These are phyloP conservation scores for Notamacropus eugenii DNA, from an alignment of 2,797 vertebrate genomes.

Conservation along the genomic window DNA sequence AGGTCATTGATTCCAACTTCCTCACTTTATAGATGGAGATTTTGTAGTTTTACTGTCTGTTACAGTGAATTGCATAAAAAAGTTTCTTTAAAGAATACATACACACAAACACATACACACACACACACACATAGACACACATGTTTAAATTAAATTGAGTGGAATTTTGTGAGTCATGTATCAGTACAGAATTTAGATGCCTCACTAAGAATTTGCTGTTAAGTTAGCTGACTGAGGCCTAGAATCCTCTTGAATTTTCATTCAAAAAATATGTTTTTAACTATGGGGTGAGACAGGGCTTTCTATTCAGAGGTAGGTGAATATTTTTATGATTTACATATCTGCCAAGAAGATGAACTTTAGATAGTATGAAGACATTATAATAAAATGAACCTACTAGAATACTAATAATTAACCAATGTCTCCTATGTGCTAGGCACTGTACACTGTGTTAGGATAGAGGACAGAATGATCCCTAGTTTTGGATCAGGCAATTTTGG, in stretches of 20 bases:
- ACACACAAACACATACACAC: not conserved
- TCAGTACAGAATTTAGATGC: not conserved
- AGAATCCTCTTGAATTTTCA: not conserved
- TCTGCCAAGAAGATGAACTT: not conserved
- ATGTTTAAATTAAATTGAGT: not conserved
- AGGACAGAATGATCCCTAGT: not conserved
- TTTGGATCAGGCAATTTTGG: not conserved
- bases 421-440: not conserved
- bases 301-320: not conserved
- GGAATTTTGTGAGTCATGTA: not conserved
- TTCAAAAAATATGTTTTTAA: not conserved
- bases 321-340: not conserved
- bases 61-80: not conserved
- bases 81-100: not conserved
- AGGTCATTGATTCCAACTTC: not conserved
- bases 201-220: not conserved
- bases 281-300: not conserved
- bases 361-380: not conserved
- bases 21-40: not conserved
- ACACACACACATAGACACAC: too few relatives aligned
- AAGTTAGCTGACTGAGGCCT: not conserved
- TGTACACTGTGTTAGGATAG: not conserved
- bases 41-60: not conserved
- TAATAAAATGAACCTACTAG: not conserved
- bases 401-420: not conserved